These are phyloP conservation scores for Fistularia commersonii DNA, from an alignment of 2,797 vertebrate genomes.

Conservation along the genomic window DNA sequence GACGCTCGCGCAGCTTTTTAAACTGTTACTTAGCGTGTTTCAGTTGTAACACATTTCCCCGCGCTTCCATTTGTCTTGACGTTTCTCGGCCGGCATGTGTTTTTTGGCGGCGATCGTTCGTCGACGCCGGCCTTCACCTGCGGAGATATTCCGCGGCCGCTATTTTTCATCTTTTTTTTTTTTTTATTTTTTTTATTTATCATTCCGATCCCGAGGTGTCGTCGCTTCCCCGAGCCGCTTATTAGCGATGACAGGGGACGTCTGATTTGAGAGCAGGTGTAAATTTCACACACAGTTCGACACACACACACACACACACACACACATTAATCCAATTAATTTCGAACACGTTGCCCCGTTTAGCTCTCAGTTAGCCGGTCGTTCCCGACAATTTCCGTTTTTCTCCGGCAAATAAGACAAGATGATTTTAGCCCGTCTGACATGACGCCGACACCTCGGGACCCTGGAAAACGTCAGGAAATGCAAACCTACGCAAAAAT, in stretches of 20 bases:
- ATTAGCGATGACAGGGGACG: slow-evolving; percentile 56
- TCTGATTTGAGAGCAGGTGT: slow-evolving; percentile 71
- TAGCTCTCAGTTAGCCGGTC: slow-evolving; percentile 14
- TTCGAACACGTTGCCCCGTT: slow-evolving; percentile 38
- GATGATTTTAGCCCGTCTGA: too few relatives aligned
- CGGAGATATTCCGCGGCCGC: too few relatives aligned
- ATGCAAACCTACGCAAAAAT: neutral
- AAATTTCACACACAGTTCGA: slow-evolving; percentile 67
- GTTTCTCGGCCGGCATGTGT: too few relatives aligned
- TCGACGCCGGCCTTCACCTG: too few relatives aligned
- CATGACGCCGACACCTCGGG: too few relatives aligned
- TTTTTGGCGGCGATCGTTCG: too few relatives aligned
- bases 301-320: too few relatives aligned
- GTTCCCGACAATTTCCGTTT: too few relatives aligned
- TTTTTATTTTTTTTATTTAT: neutral
- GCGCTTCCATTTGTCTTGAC: too few relatives aligned
- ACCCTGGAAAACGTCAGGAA: too few relatives aligned
- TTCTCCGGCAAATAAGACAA: too few relatives aligned
- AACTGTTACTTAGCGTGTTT: neutral
- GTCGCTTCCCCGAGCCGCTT: slow-evolving; percentile 50
- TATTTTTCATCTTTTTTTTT: too few relatives aligned
- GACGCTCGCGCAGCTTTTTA: slow-evolving; percentile 11
- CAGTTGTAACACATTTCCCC: slow-evolving; percentile 1
- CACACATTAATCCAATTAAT: slow-evolving; percentile 71
- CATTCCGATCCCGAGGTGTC: slow-evolving; percentile 24